Conservation (phyloP, 2,888 invertebrate genomes). For the Gari tellinella region DNA sequence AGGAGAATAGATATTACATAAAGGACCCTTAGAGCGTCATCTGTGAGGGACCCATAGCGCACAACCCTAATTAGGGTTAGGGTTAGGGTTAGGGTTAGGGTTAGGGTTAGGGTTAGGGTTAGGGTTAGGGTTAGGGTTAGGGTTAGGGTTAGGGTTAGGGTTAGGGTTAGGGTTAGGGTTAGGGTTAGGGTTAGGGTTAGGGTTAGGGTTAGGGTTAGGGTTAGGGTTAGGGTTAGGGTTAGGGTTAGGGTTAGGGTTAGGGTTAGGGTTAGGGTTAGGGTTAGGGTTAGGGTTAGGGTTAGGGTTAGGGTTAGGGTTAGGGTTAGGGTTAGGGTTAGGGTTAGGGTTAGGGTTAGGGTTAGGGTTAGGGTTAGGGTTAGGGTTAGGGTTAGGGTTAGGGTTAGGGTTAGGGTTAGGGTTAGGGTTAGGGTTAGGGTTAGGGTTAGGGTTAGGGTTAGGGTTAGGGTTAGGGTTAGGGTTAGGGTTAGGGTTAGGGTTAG, state of each 20-base stretch:
- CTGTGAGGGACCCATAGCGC: too few species aligned
- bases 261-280: constrained; percentile 52
- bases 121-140: too few species aligned
- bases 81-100: too few species aligned
- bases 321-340: constrained; percentile 42
- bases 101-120: constrained; percentile 48
- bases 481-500: constrained; percentile 21
- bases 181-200: too few species aligned
- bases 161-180: too few species aligned
- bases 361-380: constrained; percentile 44
- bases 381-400: constrained; percentile 46
- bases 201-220: too few species aligned
- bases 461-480: constrained; percentile 25
- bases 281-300: constrained; percentile 60
- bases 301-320: constrained; percentile 42
- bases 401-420: constrained; percentile 39
- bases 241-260: constrained; percentile 38
- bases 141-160: too few species aligned
- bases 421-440: constrained; percentile 32
- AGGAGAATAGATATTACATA: too few species aligned
- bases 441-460: constrained; percentile 45
- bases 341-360: constrained; percentile 55
- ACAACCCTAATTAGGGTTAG: too few species aligned
- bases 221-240: constrained; percentile 50
- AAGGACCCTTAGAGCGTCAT: too few species aligned